phyloP scores from a whole-genome alignment of 2,888 invertebrate genomes.

The Lamellibrachia columna region DNA sequence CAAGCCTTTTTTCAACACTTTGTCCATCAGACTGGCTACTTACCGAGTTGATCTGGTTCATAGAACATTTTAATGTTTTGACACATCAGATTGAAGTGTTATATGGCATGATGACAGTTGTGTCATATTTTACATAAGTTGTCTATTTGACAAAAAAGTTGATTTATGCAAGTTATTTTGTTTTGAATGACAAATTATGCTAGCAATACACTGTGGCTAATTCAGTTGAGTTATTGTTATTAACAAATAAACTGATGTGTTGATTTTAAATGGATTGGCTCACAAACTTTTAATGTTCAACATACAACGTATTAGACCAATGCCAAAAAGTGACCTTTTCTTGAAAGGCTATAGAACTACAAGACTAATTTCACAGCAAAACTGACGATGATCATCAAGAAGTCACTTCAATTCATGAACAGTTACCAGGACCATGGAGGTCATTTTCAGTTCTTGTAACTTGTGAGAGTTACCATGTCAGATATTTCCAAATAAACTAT shows the following conservation, averaged over 20 bases:
- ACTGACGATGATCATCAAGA: too few species aligned
- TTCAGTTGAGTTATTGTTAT: neutral
- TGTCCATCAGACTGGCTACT: neutral
- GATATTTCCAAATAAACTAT: too few species aligned
- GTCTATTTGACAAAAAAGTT: neutral
- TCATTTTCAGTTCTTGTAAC: too few species aligned
- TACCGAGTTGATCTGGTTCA: neutral
- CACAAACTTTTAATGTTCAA: too few species aligned
- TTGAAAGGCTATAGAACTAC: neutral
- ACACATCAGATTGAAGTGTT: neutral
- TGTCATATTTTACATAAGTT: neutral
- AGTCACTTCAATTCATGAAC: too few species aligned
- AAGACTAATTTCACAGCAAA: too few species aligned
- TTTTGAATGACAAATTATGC: conserved; percentile 16
- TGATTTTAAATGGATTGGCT: neutral
- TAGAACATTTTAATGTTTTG: neutral
- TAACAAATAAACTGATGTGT: neutral
- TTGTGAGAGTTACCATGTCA: too few species aligned
- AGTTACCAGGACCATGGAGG: too few species aligned
- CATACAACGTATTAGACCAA: neutral
- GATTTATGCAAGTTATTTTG: neutral
- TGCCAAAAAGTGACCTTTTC: neutral
- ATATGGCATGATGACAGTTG: neutral
- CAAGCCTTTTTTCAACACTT: neutral
- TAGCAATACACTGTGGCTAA: neutral